A percentile compares a stretch with the other conserved stretches of the same genome.
Evolutionary conservation across 1,140 invertebrate genomes (phyloP).

Genomic region (Hyphantria cunea): DNA sequence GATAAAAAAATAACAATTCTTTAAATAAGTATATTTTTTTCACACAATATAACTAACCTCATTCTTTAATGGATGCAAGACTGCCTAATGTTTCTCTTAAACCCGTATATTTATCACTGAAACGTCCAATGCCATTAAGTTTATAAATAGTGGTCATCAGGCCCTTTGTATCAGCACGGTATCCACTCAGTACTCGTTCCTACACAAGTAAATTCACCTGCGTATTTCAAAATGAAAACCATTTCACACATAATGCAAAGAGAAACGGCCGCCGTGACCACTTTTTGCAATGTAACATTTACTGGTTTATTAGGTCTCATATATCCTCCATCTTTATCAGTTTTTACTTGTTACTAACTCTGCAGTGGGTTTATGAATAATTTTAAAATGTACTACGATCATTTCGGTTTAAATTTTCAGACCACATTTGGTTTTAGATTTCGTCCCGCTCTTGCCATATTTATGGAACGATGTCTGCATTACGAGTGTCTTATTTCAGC

Average conservation of each 20-base stretch:
- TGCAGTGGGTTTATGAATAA: constrained; percentile 48
- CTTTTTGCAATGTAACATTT: constrained; percentile 46
- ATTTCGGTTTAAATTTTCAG: constrained; percentile 52
- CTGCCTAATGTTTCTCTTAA: no score
- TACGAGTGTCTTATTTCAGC: no score
- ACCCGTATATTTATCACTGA: no score
- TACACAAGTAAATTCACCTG: no score
- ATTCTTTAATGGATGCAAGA: no score
- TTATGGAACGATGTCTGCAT: constrained; percentile 9
- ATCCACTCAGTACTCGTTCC: no score
- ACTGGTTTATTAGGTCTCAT: constrained; percentile 60
- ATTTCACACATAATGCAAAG: constrained; percentile 9
- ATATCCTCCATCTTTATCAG: constrained; percentile 55
- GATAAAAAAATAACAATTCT: no score
- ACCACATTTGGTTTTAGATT: constrained; percentile 28
- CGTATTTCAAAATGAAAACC: not conserved
- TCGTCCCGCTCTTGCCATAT: constrained; percentile 22
- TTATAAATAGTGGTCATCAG: no score
- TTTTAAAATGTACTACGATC: constrained; percentile 38
- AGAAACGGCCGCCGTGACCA: not conserved
- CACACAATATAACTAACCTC: no score
- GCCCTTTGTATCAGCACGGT: no score
- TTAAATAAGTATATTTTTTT: no score
- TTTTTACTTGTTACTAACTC: constrained; percentile 54
- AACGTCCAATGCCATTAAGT: no score